Conservation (phyloP, 1,140 invertebrate genomes). For the Littorina saxatilis region DNA sequence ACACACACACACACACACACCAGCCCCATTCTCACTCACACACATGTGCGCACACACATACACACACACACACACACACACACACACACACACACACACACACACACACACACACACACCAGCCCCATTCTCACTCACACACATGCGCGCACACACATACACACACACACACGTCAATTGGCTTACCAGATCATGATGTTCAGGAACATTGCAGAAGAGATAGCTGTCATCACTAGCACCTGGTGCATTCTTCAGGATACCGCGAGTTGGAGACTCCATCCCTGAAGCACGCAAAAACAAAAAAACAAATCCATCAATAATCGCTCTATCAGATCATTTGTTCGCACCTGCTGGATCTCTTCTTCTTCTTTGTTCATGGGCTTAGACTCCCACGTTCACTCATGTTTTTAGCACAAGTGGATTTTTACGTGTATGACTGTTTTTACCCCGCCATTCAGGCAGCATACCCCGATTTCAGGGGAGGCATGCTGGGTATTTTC, state of each 20-base stretch:
- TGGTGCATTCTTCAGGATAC: slow-evolving; percentile 59
- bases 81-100: neutral
- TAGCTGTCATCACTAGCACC: slow-evolving; percentile 57
- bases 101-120: neutral
- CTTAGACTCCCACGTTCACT: too few relatives aligned
- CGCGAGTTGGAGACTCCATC: slow-evolving; percentile 53
- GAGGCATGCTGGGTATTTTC: too few relatives aligned
- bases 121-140: neutral
- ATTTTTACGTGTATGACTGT: too few relatives aligned
- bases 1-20: too few relatives aligned
- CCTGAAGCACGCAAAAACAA: slow-evolving; percentile 28
- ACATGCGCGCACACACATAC: neutral
- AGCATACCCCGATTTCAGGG: too few relatives aligned
- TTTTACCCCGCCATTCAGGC: too few relatives aligned
- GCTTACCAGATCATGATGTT: slow-evolving; percentile 74
- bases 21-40: too few relatives aligned
- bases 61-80: neutral
- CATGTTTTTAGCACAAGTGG: too few relatives aligned
- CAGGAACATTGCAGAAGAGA: slow-evolving; percentile 73
- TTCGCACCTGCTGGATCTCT: too few relatives aligned
- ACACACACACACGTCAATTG: slow-evolving; percentile 2
- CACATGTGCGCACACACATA: neutral
- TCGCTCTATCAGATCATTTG: too few relatives aligned
- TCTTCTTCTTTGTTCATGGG: too few relatives aligned
- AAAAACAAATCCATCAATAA: too few relatives aligned